Base-by-base conservation (phyloP, 2,797 vertebrate species). In the Valencia hispanica region DNA sequence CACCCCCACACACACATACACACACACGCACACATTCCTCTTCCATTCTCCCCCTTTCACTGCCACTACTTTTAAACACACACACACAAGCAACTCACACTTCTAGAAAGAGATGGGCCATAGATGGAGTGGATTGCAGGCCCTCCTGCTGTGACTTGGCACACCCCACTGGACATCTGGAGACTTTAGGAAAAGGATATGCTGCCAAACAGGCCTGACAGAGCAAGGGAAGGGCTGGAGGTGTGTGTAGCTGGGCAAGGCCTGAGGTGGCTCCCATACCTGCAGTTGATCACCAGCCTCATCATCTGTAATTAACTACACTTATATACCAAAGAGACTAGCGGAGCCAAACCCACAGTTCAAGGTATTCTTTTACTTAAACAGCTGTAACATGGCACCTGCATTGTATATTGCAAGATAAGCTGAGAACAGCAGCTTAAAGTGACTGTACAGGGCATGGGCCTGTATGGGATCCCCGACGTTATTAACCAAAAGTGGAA, bases 81-180 rank as follows among this genome's bases (percentile, higher is more conserved):
- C 72, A 73, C 72, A 80, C 81, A 78, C 68, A 78, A 68, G 75
- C 51, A 74, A 73, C 81, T 81, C 81, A 70, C 83, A 81, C 85
- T 89, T 91, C 89, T 90, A 91, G 90, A 94, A 95, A 95, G 93
- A 94, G 90, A 92, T 4, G 85, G 93, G 93, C 94, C 91, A 92
- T 95, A 91, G 93, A 94, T 94, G 93, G 94, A 93, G 95, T 94
- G 95, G 94, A 39, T 39, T 65, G 34, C 96, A 96, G 96, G 96
- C 94, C 93, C 95, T 96, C 97, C 96, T 96, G 96, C 97, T 98
- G 97, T 96, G 97, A 96, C 96, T 98, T 99, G 97, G 97, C 97
- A 95, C 94, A 95, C 95, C 96, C 97, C 87, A 34, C 93, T 93
- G 96, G 97, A 98, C 97, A 98, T 96, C 97, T 98, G 97, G 96